Percentiles rank a stretch among this genome's conserved stretches.
Conservation (phyloP, 2,888 invertebrate genomes). For the Lathronympha strigana region DNA sequence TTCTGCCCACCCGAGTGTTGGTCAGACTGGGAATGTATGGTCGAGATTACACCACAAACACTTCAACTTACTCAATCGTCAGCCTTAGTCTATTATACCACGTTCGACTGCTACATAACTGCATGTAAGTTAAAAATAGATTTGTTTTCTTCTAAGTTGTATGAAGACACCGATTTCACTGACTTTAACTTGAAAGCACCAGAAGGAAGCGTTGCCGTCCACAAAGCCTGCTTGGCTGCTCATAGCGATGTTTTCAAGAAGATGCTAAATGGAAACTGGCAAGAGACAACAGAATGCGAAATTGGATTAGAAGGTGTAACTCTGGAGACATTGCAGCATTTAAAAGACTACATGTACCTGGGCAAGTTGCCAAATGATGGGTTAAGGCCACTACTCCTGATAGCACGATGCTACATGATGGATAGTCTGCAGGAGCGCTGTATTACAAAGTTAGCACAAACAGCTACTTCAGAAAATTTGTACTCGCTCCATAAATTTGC, state of each 20-base stretch:
- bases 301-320: slow-evolving; percentile 7
- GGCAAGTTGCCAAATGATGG: slow-evolving; percentile 3
- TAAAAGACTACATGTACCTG: slow-evolving; percentile 13
- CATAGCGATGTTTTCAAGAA: slow-evolving; percentile 5
- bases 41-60: background rate
- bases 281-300: background rate
- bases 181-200: background rate
- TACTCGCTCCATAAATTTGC: background rate
- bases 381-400: background rate
- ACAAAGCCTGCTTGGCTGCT: slow-evolving; percentile 10
- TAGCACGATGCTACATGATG: background rate
- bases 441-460: background rate
- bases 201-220: slow-evolving; percentile 2
- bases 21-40: slow-evolving; percentile 49
- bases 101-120: background rate
- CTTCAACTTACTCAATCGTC: background rate
- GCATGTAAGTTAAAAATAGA: slow-evolving; percentile 57
- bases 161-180: background rate
- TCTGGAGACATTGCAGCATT: background rate
- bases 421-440: background rate
- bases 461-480: background rate
- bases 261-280: slow-evolving; percentile 1
- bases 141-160: slow-evolving; percentile 42
- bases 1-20: background rate
- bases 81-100: background rate